phyloP scores from a whole-genome alignment of 2,113 vertebrate genomes.

The Blennius ocellaris region DNA sequence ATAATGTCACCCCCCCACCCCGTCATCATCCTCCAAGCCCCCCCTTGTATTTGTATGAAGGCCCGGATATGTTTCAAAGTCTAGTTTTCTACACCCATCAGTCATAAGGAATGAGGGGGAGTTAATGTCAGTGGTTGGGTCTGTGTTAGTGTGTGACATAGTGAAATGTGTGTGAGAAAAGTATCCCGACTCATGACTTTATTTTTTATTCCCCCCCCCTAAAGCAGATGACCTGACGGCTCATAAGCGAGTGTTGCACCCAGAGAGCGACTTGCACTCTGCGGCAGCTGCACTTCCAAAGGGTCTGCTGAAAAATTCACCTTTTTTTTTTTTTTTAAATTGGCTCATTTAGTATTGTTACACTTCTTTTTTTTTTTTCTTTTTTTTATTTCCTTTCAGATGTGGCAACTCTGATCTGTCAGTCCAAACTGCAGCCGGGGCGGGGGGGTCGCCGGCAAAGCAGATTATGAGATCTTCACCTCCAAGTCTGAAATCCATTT shows the following conservation, averaged over 20 bases:
- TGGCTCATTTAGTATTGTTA: conserved; percentile 40
- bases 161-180: conserved; percentile 54
- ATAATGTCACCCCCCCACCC: not conserved
- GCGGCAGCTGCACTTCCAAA: conserved; percentile 31
- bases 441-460: not conserved
- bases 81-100: conserved; percentile 65
- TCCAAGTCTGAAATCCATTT: conserved; percentile 15
- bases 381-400: not conserved
- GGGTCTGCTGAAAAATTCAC: conserved; percentile 38
- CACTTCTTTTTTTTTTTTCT: conserved; percentile 1
- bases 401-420: conserved; percentile 64
- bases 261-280: conserved; percentile 75
- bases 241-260: conserved; percentile 26
- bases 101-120: conserved; percentile 45
- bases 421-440: too few relatives aligned
- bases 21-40: not conserved
- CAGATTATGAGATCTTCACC: conserved; percentile 32
- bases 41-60: conserved; percentile 59
- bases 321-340: conserved; percentile 12
- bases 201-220: conserved; percentile 42
- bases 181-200: conserved; percentile 40
- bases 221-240: conserved; percentile 18
- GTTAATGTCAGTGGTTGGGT: conserved; percentile 56
- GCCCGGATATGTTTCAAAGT: conserved; percentile 54
- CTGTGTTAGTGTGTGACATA: conserved; percentile 68